Evolutionary conservation across 2,113 vertebrate genomes (phyloP).

Genomic region (Nothoprocta perdicaria): DNA sequence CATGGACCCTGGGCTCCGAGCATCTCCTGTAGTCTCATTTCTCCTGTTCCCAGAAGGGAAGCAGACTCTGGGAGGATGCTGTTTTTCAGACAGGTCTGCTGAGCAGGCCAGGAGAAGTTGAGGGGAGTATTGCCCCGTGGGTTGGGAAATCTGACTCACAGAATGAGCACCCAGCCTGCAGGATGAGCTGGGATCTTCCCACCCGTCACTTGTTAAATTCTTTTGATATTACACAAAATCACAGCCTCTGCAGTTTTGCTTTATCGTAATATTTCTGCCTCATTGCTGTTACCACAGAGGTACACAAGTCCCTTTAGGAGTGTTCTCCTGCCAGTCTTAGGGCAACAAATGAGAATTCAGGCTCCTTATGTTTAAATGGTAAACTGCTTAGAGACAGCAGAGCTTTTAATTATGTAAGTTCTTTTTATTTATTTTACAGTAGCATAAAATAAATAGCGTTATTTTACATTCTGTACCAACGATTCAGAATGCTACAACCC

Average conservation of each 20-base stretch:
- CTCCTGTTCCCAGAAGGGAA: neutral
- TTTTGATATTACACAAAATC: neutral
- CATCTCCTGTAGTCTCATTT: neutral
- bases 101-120: neutral
- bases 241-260: neutral
- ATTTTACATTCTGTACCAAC: neutral
- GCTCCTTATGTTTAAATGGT: neutral
- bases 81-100: neutral
- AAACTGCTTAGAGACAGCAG: neutral
- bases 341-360: neutral
- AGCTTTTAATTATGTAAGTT: neutral
- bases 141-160: neutral
- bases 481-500: neutral
- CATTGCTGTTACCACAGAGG: neutral
- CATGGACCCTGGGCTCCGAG: neutral
- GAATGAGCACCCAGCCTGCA: neutral
- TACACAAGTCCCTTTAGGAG: neutral
- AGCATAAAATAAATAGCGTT: too few relatives aligned
- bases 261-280: neutral
- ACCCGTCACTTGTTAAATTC: neutral
- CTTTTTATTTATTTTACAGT: neutral
- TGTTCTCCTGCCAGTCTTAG: neutral
- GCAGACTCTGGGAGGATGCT: neutral
- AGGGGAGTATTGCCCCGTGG: neutral
- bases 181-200: neutral